Evolutionary conservation across 2,888 invertebrate species (phyloP).

Genomic region (Euzetes globulus): DNA sequence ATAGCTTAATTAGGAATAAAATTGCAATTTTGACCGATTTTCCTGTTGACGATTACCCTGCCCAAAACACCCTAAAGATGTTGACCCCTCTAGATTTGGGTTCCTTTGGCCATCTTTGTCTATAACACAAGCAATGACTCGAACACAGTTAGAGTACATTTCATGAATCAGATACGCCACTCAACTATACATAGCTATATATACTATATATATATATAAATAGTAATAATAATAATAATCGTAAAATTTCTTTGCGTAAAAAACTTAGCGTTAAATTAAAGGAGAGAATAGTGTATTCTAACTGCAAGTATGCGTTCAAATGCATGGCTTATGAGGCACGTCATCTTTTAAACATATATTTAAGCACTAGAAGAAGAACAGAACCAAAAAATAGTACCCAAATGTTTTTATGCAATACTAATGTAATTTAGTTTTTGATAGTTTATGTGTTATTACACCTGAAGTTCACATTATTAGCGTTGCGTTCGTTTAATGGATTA

Average conservation of each 20-base stretch:
- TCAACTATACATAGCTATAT: neutral
- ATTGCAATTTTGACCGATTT: too few species aligned
- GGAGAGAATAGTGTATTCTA: neutral
- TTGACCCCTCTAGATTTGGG: too few species aligned
- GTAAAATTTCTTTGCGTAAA: constrained; percentile 17
- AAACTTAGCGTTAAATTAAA: neutral
- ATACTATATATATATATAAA: neutral
- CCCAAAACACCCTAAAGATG: too few species aligned
- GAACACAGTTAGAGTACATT: neutral
- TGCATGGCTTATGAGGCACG: constrained; percentile 26
- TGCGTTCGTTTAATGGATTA: constrained; percentile 8
- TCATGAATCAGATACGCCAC: constrained; percentile 21
- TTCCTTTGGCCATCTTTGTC: too few species aligned
- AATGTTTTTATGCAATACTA: constrained; percentile 29
- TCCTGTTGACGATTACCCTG: too few species aligned
- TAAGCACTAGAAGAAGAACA: neutral
- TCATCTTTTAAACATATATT: constrained; percentile 11
- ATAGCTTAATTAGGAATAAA: too few species aligned
- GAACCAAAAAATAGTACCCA: neutral
- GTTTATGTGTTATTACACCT: constrained; percentile 30
- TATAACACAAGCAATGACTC: neutral
- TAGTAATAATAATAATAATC: constrained; percentile 17
- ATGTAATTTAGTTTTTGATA: constrained; percentile 29
- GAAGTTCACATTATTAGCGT: constrained; percentile 17
- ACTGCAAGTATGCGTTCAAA: constrained; percentile 12